Evolutionary conservation across 2,888 invertebrate genomes (phyloP), one percentile per base, ranked within the genome.

Genomic region (Aquatica leii): DNA sequence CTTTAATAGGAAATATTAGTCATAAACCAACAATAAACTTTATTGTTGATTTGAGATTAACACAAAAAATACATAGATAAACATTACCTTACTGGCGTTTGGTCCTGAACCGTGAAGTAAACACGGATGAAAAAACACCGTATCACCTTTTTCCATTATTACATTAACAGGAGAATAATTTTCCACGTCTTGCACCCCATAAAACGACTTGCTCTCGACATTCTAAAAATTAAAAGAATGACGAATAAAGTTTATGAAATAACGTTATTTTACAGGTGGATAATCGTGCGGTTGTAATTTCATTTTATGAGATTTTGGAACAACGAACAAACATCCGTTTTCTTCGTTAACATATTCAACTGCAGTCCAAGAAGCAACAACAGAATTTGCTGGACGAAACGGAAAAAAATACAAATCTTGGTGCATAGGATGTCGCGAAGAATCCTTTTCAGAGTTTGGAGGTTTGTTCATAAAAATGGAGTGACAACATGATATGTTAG

Each of bases 401-500:
- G 95, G 94, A 78, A 95, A 95, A 80, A 95, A 95, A 78, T 91
- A 90, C 24, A 95, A 80, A 78, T 95, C 95, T 88, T 90, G 87
- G 77, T 91, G 91, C 1, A 89, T 82, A 0, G 90, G 91, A 78
- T 91, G 91, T 11, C 86, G 79, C 1, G 87, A 86, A 0, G 87
- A 85, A 48, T 82, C 80, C 12, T 82, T 80, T 74, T 89, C 88
- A 35, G 86, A 79, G 77, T 94, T 94, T 0, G 95, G 95, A 0
- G 95, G 93, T 76, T 94, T 94, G 80, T 94, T 95, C 73, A 96
- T 94, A 35, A 95, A 82, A 94, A 96, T 95, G 35, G 91, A 91
- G 81, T 95, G 91, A 78, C 90, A 86, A 0, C 90, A 92, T 70
- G 89, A 86, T 49, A 93, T 85, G 71, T 92, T 88, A 1, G 87